Evolutionary conservation across 2,888 invertebrate genomes (phyloP).

Genomic region (Polia nebulosa): DNA sequence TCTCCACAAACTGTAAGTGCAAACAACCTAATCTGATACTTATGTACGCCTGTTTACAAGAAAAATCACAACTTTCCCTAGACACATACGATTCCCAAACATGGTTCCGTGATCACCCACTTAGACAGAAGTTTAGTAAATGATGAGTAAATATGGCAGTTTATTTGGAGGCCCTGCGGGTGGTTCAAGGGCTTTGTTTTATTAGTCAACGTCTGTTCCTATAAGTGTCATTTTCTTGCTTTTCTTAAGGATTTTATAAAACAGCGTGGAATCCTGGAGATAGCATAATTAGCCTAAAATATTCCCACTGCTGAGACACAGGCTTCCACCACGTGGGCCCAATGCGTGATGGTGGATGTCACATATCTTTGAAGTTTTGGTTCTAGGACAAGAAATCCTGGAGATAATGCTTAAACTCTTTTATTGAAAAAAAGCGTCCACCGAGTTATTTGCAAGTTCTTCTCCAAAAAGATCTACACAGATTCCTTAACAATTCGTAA

Average conservation of each 20-base stretch:
- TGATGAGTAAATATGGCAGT: constrained; percentile 51
- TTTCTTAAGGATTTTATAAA: background rate
- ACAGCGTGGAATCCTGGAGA: too few species aligned
- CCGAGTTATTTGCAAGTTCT: too few species aligned
- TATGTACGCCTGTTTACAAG: constrained; percentile 50
- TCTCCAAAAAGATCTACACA: too few species aligned
- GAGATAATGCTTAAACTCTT: too few species aligned
- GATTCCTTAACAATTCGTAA: too few species aligned
- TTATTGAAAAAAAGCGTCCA: too few species aligned
- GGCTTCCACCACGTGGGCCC: too few species aligned
- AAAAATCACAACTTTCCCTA: constrained; percentile 66
- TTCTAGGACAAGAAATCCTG: too few species aligned
- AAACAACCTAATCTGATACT: constrained; percentile 68
- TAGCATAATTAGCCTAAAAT: too few species aligned
- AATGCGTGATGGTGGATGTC: too few species aligned
- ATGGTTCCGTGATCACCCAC: constrained; percentile 67
- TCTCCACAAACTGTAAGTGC: constrained; percentile 59
- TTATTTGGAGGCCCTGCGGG: constrained; percentile 28
- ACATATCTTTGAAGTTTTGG: too few species aligned
- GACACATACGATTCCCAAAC: constrained; percentile 66
- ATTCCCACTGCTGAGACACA: too few species aligned
- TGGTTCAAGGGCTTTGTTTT: constrained; percentile 14
- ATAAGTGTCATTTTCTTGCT: background rate
- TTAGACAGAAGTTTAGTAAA: constrained; percentile 61
- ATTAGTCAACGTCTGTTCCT: background rate